A percentile compares a stretch with the other conserved stretches of the same genome.
phyloP scores from a whole-genome alignment of 2,113 vertebrate species.

The Heterochromis multidens region DNA sequence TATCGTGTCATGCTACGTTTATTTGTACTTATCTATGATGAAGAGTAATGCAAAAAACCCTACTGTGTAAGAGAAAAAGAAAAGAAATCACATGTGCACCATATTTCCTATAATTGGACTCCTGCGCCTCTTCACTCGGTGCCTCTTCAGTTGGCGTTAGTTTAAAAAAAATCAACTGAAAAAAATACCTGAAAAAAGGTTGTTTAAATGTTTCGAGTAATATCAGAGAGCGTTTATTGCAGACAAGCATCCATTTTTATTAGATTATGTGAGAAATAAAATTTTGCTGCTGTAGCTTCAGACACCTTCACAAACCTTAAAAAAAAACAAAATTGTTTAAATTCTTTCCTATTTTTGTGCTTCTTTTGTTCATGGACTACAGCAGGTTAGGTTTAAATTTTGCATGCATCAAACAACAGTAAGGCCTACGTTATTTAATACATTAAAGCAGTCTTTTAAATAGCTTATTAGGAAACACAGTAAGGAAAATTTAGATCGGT shows the following conservation, averaged over 20 bases:
- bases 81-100: constrained; percentile 43
- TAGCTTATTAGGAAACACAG: neutral
- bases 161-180: neutral
- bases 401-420: neutral
- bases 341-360: neutral
- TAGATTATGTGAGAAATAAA: neutral
- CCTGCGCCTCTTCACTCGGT: neutral
- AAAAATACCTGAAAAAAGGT: neutral
- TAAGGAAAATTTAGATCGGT: neutral
- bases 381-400: neutral
- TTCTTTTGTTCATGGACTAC: neutral
- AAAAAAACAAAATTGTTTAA: neutral
- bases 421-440: neutral
- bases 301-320: neutral
- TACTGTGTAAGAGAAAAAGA: neutral
- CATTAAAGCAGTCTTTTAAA: neutral
- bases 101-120: constrained; percentile 53
- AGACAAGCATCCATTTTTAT: neutral
- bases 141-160: neutral
- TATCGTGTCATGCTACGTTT: neutral
- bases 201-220: neutral
- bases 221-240: neutral
- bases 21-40: neutral
- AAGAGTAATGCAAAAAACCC: constrained; percentile 4
- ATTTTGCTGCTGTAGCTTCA: neutral